Percentiles rank a stretch among this genome's conserved stretches.
Conservation (phyloP, 2,113 vertebrate genomes). For the Nerophis lumbriciformis region DNA sequence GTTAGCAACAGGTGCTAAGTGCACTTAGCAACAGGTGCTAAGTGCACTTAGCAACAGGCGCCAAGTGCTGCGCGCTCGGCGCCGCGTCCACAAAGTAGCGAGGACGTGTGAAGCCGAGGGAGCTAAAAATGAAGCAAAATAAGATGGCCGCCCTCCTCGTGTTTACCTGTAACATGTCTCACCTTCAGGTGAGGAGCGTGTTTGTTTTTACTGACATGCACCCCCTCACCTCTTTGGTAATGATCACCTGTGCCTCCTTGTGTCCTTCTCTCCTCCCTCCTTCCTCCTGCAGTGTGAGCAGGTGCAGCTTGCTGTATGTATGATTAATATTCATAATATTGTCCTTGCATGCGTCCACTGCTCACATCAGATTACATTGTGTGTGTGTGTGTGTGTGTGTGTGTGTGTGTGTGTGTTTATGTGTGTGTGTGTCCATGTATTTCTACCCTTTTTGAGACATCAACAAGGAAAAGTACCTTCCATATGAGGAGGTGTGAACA, state of each 20-base stretch:
- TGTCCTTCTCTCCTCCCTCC: conserved; percentile 39
- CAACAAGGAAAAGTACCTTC: too few relatives aligned
- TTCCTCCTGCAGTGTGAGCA: conserved; percentile 83
- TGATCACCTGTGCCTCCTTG: conserved; percentile 19
- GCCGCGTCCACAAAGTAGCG: conserved; percentile 32
- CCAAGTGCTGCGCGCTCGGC: too few relatives aligned
- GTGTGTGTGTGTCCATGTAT: too few relatives aligned
- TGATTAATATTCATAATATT: conserved; percentile 39
- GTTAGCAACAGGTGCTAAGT: too few relatives aligned
- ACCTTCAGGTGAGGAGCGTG: conserved; percentile 42
- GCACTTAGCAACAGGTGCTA: too few relatives aligned
- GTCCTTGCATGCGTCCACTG: conserved; percentile 7
- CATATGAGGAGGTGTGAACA: too few relatives aligned
- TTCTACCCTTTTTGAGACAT: too few relatives aligned
- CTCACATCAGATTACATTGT: not conserved
- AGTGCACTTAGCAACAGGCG: too few relatives aligned
- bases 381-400: too few relatives aligned
- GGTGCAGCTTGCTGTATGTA: conserved; percentile 93
- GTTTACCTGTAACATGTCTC: conserved; percentile 58
- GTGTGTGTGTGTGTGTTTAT: too few relatives aligned
- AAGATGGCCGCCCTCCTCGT: conserved; percentile 42
- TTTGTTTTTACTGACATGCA: conserved; percentile 41
- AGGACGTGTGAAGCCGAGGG: conserved; percentile 45
- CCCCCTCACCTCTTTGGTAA: too few relatives aligned
- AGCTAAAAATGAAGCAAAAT: conserved; percentile 59